These are phyloP conservation scores for Coelopa pilipes DNA, from an alignment of 2,888 invertebrate species.

Conservation along the genomic window DNA sequence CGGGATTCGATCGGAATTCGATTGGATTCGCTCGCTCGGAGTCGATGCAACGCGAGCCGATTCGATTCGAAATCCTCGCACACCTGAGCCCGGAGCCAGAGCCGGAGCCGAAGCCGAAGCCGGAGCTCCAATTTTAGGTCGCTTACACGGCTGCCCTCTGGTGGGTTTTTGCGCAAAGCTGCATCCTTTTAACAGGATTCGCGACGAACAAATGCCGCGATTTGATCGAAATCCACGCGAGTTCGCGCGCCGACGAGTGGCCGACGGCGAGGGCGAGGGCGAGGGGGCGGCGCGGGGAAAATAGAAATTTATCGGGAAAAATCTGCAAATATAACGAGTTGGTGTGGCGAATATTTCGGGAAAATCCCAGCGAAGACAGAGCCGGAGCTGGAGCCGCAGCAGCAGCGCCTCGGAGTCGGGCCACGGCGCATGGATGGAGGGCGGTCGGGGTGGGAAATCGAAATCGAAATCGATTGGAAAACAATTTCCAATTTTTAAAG, in stretches of 20 bases:
- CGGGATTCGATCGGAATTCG: no score
- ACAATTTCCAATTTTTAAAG: slow-evolving; percentile 67
- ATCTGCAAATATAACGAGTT: slow-evolving; percentile 2
- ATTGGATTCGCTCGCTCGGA: no score
- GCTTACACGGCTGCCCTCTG: no score
- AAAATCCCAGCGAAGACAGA: slow-evolving; percentile 4
- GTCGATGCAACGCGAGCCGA: no score
- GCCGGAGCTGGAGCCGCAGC: not conserved
- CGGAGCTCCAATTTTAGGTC: no score
- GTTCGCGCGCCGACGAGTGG: not conserved
- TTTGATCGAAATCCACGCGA: slow-evolving; percentile 12
- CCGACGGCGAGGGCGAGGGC: not conserved
- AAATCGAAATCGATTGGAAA: slow-evolving; percentile 67
- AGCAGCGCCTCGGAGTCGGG: slow-evolving; percentile 49
- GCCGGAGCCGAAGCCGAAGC: no score
- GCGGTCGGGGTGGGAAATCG: slow-evolving; percentile 63
- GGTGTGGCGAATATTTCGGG: slow-evolving; percentile 16
- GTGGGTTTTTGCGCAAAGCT: not conserved
- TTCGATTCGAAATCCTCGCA: no score
- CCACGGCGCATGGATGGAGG: slow-evolving; percentile 3
- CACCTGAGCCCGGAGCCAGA: no score
- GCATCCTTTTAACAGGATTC: not conserved
- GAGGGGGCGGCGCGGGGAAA: not conserved
- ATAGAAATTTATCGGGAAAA: not conserved
- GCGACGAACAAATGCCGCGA: not conserved